A percentile compares a stretch with the other conserved stretches of the same genome.
Conservation (phyloP, 2,888 invertebrate species). For the Hydropsyche betteni region DNA sequence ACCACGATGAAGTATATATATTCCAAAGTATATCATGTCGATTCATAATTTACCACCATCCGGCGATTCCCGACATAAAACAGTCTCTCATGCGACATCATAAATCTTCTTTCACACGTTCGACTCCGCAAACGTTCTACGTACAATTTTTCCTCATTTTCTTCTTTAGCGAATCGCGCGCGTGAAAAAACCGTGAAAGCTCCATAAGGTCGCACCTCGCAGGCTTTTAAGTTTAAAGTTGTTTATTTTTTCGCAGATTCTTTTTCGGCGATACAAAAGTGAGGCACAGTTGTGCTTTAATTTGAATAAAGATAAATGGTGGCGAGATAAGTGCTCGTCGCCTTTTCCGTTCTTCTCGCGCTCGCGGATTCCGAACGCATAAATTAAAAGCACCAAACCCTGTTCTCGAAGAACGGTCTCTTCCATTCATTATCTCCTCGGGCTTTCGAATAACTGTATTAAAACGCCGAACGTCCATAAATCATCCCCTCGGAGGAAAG, state of each 20-base stretch:
- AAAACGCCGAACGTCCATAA: conserved; percentile 35
- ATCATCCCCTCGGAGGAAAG: conserved; percentile 21
- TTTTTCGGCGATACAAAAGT: background rate
- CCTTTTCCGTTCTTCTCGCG: background rate
- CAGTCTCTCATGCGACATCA: conserved; percentile 19
- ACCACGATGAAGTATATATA: too few relatives aligned
- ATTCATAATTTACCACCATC: too few relatives aligned
- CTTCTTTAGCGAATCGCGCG: too few relatives aligned
- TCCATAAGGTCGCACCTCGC: background rate
- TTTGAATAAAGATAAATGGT: conserved; percentile 30
- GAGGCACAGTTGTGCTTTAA: background rate
- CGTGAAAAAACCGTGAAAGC: background rate
- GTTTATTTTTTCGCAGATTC: conserved; percentile 14
- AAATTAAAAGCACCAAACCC: conserved; percentile 11
- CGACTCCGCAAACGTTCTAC: background rate
- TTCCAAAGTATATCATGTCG: too few relatives aligned
- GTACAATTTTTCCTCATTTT: conserved; percentile 23
- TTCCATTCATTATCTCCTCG: conserved; percentile 31
- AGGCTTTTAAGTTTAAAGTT: background rate
- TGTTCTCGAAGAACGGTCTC: background rate
- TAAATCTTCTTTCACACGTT: conserved; percentile 16
- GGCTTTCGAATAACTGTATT: conserved; percentile 32
- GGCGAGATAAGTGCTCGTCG: conserved; percentile 18
- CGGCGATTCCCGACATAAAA: too few relatives aligned
- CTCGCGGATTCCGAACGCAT: conserved; percentile 9